These are phyloP conservation scores for Phrynosoma blainvillii DNA, from an alignment of 2,113 vertebrate species.

Conservation along the genomic window DNA sequence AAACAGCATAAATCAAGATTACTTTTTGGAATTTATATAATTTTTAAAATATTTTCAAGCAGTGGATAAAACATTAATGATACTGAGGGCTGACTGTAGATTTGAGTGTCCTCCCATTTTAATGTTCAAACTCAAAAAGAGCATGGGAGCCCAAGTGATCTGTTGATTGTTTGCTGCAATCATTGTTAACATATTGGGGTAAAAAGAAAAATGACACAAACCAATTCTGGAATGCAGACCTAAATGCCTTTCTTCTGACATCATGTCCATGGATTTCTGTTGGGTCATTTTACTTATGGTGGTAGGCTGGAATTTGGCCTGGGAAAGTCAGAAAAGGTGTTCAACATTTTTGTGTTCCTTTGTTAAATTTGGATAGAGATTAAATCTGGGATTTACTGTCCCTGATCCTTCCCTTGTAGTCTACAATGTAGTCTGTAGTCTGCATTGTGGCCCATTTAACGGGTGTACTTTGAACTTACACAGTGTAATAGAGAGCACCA, in stretches of 20 bases:
- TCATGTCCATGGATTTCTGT: background rate
- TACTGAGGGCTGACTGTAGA: too few relatives aligned
- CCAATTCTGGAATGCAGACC: background rate
- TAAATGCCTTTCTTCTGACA: background rate
- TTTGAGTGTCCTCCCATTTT: too few relatives aligned
- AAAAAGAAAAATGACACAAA: background rate
- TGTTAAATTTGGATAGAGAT: background rate
- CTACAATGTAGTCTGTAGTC: background rate
- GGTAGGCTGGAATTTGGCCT: background rate
- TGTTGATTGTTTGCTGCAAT: background rate
- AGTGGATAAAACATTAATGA: too few relatives aligned
- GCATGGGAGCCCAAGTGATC: background rate
- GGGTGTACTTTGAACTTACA: background rate
- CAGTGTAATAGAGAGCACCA: background rate
- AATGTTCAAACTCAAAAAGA: background rate
- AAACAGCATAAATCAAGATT: too few relatives aligned
- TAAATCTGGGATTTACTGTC: background rate
- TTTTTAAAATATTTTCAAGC: too few relatives aligned
- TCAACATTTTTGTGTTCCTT: background rate
- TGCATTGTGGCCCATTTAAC: background rate
- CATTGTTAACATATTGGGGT: background rate
- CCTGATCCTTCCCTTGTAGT: background rate
- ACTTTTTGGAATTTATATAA: too few relatives aligned
- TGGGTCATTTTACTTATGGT: background rate
- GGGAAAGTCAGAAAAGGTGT: background rate